Conservation (phyloP, 2,113 vertebrate species). For the Triplophysa dalaica region DNA sequence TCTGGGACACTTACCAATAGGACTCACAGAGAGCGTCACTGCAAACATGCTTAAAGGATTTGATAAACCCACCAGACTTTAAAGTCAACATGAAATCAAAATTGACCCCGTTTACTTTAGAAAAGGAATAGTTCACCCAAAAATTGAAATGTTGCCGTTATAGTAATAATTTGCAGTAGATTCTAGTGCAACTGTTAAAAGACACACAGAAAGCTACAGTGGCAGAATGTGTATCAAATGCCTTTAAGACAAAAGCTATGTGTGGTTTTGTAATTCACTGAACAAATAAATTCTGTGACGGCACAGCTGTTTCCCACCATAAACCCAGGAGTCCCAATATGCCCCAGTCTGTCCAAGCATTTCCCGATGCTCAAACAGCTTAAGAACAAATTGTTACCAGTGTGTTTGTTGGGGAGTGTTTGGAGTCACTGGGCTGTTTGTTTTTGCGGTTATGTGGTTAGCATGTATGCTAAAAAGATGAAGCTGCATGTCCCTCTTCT, state of each 20-base stretch:
- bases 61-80: not conserved
- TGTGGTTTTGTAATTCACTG: constrained; percentile 25
- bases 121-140: too few relatives aligned
- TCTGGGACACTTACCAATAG: not conserved
- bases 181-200: not conserved
- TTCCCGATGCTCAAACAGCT: constrained; percentile 16
- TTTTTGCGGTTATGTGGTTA: constrained; percentile 21
- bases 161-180: not conserved
- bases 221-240: not conserved
- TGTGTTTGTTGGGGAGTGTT: not conserved
- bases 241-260: not conserved
- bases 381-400: constrained; percentile 3
- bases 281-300: constrained; percentile 9
- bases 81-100: not conserved
- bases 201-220: not conserved
- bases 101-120: too few relatives aligned
- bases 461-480: constrained; percentile 14
- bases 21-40: not conserved
- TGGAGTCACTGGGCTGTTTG: constrained; percentile 13
- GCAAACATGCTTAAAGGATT: not conserved
- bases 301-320: constrained; percentile 21
- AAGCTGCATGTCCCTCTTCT: constrained; percentile 5
- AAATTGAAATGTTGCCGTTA: not conserved
- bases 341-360: not conserved
- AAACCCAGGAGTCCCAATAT: not conserved